Evolutionary conservation across 1,140 invertebrate species (phyloP), one percentile per base, ranked within the genome.

Genomic region (Bombus difficillimus): DNA sequence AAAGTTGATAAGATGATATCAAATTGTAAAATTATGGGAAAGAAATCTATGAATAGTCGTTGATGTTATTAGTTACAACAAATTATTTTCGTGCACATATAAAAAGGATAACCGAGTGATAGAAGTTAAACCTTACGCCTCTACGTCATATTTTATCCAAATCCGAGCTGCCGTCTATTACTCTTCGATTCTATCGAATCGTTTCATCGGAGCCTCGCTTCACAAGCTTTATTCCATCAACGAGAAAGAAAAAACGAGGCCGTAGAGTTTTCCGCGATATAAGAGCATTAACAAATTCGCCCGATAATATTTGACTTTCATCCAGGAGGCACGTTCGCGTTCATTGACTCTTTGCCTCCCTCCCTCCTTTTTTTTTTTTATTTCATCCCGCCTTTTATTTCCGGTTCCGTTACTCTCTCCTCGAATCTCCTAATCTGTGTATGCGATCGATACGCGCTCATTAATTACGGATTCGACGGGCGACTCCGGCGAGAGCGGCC

Each of bases 301-400:
- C 34, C 77, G 80, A 87, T 85, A 85, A 89, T 87, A 87, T 90
- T 89, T 80, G 89, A 85, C 85, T 87, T 85, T n/a, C 37, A 75
- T 87, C 53, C 76, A 18, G 32, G 15, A 43, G 43, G 32, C 12
- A 83, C 85, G 81, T 86, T 79, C 76, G 77, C 32, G 75, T 72
- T 88, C 83, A 69, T 39, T 15, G 71, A 62, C 76, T 59, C 28
- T 32, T 22, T 34, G 32, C 37, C 37, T 68, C 64, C 57, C 43
- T 62, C 47, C 5, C 1, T 37, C 18, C 2, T 5, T 64, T 6
- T 10, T 53, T 53, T 80, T 80, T 83, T 86, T 86, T 84, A 77
- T 69, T 53, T 74, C 71, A 81, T 80, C 74, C 47, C 37, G 1
- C 15, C 59, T 39, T 64, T 62, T 28, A 53, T 32, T 34, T 47